A percentile compares a stretch with the other conserved stretches of the same genome.
Conservation (phyloP, 2,888 invertebrate species). For the Acanthosepion pharaonis region DNA sequence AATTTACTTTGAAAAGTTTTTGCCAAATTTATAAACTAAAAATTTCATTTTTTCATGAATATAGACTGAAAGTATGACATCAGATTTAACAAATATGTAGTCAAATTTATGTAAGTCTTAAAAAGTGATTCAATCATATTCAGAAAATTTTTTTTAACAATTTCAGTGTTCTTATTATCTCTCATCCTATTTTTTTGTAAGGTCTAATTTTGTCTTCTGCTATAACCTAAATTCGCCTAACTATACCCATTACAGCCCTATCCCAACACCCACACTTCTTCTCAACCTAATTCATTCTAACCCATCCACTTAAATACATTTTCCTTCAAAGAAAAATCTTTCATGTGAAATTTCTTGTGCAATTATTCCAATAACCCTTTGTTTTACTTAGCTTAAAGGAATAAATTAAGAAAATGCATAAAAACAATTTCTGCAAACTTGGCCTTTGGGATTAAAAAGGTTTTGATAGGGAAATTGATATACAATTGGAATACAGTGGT, state of each 20-base stretch:
- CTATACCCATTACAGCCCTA: not conserved
- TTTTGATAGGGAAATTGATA: not conserved
- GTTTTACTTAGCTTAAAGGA: not conserved
- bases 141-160: not conserved
- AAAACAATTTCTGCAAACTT: not conserved
- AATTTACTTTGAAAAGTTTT: no score
- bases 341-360: not conserved
- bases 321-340: not conserved
- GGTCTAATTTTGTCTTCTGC: not conserved
- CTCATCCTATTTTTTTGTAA: not conserved
- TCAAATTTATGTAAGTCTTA: not conserved
- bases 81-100: no score
- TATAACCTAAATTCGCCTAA: not conserved
- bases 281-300: not conserved
- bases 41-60: no score
- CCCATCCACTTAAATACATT: not conserved
- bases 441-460: not conserved
- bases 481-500: not conserved
- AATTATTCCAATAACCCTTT: not conserved
- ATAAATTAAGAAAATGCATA: not conserved
- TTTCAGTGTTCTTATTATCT: not conserved
- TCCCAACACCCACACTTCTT: not conserved
- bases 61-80: no score
- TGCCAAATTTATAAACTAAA: no score
- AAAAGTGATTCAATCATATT: not conserved